Evolutionary conservation across 2,113 vertebrate genomes (phyloP).

Genomic region (Podilymbus podiceps): DNA sequence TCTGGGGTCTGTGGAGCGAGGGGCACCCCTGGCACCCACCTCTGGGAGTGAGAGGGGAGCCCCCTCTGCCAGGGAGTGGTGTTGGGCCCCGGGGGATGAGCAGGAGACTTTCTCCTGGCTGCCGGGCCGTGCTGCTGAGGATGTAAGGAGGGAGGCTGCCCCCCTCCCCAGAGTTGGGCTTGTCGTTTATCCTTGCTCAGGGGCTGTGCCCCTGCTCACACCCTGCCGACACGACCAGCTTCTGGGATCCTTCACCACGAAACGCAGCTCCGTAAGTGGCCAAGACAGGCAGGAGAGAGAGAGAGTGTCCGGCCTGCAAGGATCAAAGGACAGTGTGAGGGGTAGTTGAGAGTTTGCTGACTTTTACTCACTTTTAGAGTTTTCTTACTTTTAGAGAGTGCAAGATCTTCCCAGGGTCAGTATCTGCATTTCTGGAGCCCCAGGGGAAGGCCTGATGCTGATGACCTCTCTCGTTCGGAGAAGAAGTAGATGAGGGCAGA

Average conservation of each 20-base stretch:
- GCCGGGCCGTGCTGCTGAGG: rapidly evolving
- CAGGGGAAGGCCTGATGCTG: not conserved
- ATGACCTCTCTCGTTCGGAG: not conserved
- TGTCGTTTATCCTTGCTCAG: rapidly evolving
- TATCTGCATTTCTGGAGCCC: not conserved
- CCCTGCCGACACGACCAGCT: rapidly evolving
- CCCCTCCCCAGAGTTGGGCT: not conserved
- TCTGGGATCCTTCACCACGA: not conserved
- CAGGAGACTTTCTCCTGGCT: not conserved
- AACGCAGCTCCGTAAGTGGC: not conserved
- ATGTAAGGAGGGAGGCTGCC: rapidly evolving
- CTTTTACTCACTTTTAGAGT: not conserved
- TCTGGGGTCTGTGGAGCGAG: rapidly evolving
- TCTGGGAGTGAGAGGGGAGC: not conserved
- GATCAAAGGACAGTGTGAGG: not conserved
- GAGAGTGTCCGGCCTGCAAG: rapidly evolving
- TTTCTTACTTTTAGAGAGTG: not conserved
- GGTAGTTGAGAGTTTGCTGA: not conserved
- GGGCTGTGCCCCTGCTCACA: not conserved
- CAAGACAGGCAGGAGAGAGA: not conserved
- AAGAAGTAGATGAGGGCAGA: not conserved
- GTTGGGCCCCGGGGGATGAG: rapidly evolving
- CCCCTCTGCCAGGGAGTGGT: rapidly evolving
- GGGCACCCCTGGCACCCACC: too few species aligned
- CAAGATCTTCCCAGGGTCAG: not conserved